Evolutionary conservation across 2,113 vertebrate genomes (phyloP), one percentile per base, ranked within the genome.

Genomic region (Megalops atlanticus): DNA sequence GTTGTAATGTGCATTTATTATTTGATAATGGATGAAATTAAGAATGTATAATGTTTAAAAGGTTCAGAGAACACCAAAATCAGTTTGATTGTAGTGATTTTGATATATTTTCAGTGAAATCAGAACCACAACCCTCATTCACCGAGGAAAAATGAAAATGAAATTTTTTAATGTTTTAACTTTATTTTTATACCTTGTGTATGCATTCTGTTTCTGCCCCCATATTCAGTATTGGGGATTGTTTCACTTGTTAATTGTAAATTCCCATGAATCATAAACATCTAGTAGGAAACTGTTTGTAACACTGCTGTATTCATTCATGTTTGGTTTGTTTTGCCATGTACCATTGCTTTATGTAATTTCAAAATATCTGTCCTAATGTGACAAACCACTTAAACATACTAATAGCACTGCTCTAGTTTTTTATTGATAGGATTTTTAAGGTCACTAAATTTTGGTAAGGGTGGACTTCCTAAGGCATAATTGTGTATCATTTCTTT

Each of bases 111-210:
- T 64, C 14, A 45, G 43, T 0, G 8, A 31, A 64, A 64, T 64
- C 58, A 64, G 58, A 27, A 64, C 24, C 4, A 27, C 58, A 27
- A n/a, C n/a, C 4, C 8, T 49, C 47, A 49, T 49, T 49, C 52
- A 72, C 71, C 6, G 38, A 40, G 18, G 7, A 73, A 40, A n/a
- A n/a, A n/a, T n/a, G n/a, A n/a, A n/a, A n/a, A n/a, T n/a, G n/a
- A n/a, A 10, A 73, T 73, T 39, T 5, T 24, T 4, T 39, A 73
- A 40, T 40, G 15, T 38, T 73, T 38, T 36, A 11, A 33, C n/a
- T 58, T 58, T 58, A 58, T 64, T 64, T 64, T 64, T 64, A 10
- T 64, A 64, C 58, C 27, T 64, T 64, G 58, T 64, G 31, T 64
- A 64, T 64, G 58, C 58, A 31, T 64, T 64, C n/a, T 64, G 21